Conservation (phyloP, 2,888 invertebrate genomes). For the Lepidochitona cinerea region DNA sequence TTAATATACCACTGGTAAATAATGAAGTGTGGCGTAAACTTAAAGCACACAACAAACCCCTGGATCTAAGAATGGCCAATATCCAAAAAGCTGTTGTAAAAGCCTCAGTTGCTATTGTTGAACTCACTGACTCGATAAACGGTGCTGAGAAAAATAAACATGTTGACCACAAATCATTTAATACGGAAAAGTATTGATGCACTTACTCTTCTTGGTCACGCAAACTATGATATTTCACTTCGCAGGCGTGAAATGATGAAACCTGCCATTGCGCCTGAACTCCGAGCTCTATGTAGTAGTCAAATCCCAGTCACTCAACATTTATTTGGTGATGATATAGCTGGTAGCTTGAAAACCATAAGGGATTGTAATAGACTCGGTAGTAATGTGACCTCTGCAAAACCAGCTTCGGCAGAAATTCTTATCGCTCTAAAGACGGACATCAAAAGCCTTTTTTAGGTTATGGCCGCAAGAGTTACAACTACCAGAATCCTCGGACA, state of each 20-base stretch:
- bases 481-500: not conserved
- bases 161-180: not conserved
- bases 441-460: not conserved
- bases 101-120: not conserved
- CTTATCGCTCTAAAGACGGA: not conserved
- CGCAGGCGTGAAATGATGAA: conserved; percentile 5
- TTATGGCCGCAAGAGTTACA: not conserved
- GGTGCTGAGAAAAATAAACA: no score
- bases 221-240: conserved; percentile 12
- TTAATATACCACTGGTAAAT: not conserved
- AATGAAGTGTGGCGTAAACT: conserved; percentile 2
- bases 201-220: conserved; percentile 8
- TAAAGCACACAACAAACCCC: not conserved
- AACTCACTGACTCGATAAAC: not conserved
- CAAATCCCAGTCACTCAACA: not conserved
- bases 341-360: conserved; percentile 12
- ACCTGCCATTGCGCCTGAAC: conserved; percentile 3
- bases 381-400: not conserved
- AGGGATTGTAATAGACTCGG: conserved; percentile 10
- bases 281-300: not conserved
- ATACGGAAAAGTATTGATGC: not conserved
- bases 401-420: no score
- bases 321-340: conserved; percentile 15
- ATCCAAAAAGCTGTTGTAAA: not conserved
- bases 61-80: not conserved